Conservation (phyloP, 2,113 vertebrate species). For the Melierax canorus region DNA sequence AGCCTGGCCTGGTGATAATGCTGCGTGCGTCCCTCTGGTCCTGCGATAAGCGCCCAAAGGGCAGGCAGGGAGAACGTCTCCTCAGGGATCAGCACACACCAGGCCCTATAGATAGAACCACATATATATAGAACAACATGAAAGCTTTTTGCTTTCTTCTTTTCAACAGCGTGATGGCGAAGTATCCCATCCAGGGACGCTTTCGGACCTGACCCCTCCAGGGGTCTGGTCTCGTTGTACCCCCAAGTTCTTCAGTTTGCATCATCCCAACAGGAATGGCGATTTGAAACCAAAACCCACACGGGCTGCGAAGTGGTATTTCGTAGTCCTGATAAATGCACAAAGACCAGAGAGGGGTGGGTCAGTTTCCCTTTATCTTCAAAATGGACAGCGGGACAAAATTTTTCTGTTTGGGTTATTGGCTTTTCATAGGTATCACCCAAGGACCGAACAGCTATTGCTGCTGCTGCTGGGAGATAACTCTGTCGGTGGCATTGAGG, state of each 20-base stretch:
- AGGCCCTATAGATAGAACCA: slow-evolving; percentile 35
- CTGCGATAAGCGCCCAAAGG: slow-evolving; percentile 62
- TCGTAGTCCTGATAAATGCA: neutral
- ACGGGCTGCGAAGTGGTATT: neutral
- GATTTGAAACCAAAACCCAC: neutral
- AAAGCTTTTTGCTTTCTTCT: slow-evolving; percentile 54
- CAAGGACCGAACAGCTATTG: neutral
- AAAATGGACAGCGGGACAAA: neutral
- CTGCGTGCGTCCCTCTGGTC: slow-evolving; percentile 29
- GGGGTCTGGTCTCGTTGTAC: neutral
- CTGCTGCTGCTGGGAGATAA: slow-evolving; percentile 30
- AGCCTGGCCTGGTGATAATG: slow-evolving; percentile 67
- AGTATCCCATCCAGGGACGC: neutral
- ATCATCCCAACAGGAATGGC: neutral
- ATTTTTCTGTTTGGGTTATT: neutral
- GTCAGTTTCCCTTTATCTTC: neutral
- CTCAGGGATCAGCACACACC: slow-evolving; percentile 67
- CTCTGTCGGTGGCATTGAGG: slow-evolving; percentile 45
- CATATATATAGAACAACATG: slow-evolving; percentile 73
- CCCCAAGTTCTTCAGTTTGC: neutral
- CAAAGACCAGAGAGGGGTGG: neutral
- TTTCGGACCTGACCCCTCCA: neutral
- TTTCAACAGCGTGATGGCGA: slow-evolving; percentile 24
- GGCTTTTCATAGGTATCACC: neutral
- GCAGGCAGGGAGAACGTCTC: slow-evolving; percentile 69